Evolutionary conservation across 1,140 invertebrate genomes (phyloP).

Genomic region (Babylonia areolata): DNA sequence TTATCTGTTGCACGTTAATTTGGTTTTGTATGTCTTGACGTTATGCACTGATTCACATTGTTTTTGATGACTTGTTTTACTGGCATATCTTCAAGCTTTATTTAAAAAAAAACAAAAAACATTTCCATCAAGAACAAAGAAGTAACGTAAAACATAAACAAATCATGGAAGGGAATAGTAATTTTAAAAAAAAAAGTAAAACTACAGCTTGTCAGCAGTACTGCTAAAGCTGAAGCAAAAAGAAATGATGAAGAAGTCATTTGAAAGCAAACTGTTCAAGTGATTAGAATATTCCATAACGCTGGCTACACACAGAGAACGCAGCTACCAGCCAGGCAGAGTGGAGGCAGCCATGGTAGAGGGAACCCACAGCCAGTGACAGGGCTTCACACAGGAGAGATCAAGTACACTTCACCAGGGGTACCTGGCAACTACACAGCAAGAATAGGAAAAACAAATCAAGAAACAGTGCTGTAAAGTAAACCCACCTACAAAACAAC

Average conservation of each 20-base stretch:
- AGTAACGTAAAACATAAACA: no score
- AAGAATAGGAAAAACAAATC: background rate
- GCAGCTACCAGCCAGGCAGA: background rate
- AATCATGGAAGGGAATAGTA: no score
- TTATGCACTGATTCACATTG: no score
- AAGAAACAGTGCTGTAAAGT: background rate
- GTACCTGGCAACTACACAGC: background rate
- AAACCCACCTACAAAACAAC: background rate
- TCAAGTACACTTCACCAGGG: background rate
- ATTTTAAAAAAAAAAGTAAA: no score
- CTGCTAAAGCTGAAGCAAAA: no score
- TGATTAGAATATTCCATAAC: background rate
- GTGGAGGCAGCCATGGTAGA: background rate
- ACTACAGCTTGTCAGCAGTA: no score
- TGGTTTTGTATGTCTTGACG: no score
- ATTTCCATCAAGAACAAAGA: no score
- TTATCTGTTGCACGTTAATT: no score
- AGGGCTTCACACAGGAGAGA: background rate
- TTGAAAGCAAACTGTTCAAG: background rate
- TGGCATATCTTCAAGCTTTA: no score
- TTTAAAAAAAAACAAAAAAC: no score
- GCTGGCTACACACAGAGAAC: background rate
- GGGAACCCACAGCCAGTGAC: background rate
- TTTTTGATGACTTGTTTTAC: no score
- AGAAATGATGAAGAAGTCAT: background rate